Evolutionary conservation across 2,888 invertebrate genomes (phyloP), one percentile per base, ranked within the genome.

Genomic region (Pollenia griseotomentosa): DNA sequence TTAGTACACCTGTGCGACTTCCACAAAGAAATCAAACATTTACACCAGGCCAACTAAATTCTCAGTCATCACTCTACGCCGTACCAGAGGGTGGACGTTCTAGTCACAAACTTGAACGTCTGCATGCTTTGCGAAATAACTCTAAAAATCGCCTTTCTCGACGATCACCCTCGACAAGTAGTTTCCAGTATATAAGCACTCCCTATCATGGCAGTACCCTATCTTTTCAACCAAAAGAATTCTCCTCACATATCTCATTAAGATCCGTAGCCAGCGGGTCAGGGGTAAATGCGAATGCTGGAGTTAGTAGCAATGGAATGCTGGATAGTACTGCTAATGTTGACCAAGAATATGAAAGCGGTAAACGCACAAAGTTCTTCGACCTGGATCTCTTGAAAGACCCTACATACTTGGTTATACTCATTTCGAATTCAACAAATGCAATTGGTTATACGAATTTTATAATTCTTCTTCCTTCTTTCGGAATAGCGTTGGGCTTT

Each of bases 401-500:
- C 91, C 97, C 97, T 0, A 95, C 97, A 70, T 97, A 97, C 90
- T 94, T 97, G 79, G 96, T 97, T 0, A 97, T 97, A 84, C 92
- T 97, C 23, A 96, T 97, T 90, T 97, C 97, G 0, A 97, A 97
- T 90, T 97, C 97, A 63, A 97, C 97, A 0, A 97, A 96, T 88
- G 97, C 97, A 0, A 97, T 97, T 71, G 97, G 97, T 85, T 97
- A 97, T 90, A 97, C 97, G 0, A 97, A 97, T 91, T 97, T 97
- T 89, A 96, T 97, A 2, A 97, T 97, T 71, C 91, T 97, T 19
- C 94, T 97, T 23, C 97, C 97, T 7, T 95, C 96, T 0, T 97
- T 97, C 91, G 97, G 97, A 0, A 92, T 95, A 8, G 94, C 95
- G 42, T 94, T 97, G 71, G 95, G 95, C 0, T 97, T 96, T 90